Evolutionary conservation across 2,888 invertebrate genomes (phyloP), one percentile per base, ranked within the genome.

Genomic region (Oegoconia quadripuncta): DNA sequence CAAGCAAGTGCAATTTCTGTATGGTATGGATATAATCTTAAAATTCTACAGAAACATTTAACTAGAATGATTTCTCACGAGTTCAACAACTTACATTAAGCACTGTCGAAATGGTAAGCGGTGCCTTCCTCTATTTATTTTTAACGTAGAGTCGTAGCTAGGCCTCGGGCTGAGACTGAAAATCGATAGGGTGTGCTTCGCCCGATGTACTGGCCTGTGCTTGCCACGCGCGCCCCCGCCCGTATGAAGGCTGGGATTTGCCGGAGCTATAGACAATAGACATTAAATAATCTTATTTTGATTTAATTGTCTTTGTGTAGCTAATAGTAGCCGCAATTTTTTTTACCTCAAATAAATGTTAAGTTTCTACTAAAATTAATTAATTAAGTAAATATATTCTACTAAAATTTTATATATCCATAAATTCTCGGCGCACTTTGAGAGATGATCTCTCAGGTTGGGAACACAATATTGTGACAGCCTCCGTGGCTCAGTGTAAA

Each of bases 171-270:
- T 35, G 38, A 38, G 45, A 40, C 57, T 54, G 54, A 64, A 69
- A 68, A 73, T 72, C 73, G 57, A 73, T 73, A 66, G 56, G 59
- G 62, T 51, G 55, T 45, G 46, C 44, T 48, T 47, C 41, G 35
- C 26, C 46, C 46, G 34, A 42, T 29, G 8, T 11, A 12, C 12
- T 11, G 13, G 18, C 11, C 27, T 13, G 7, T 28, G 26, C 27
- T 27, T 11, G 12, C 13, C 13, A 14, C 17, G 14, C 11, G 12
- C n/a, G n/a, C n/a, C n/a, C n/a, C 42, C 37, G 33, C 40, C 34
- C 41, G 44, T 41, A 37, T 39, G 37, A 41, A 41, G 35, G 43
- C 41, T 41, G 42, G 44, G 47, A 49, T 48, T 49, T 43, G 42
- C 49, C 46, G 46, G n/a, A n/a, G n/a, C n/a, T n/a, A 42, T 54